A percentile compares a stretch with the other conserved stretches of the same genome.
Evolutionary conservation across 2,113 vertebrate species (phyloP).

Genomic region (Pelusios castaneus): DNA sequence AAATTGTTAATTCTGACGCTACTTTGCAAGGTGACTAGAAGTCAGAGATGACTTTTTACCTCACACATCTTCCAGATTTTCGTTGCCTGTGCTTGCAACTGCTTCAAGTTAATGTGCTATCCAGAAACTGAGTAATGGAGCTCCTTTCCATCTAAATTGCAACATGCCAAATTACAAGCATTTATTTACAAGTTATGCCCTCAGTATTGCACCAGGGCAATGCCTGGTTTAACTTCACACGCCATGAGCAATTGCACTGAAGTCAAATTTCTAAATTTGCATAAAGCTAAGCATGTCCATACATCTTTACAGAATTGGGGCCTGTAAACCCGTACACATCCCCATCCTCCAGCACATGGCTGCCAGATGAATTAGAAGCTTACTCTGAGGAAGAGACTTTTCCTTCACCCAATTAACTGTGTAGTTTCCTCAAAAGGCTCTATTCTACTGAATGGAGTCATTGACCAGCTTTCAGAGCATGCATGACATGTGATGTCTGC

Average conservation of each 20-base stretch:
- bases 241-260: neutral
- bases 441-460: neutral
- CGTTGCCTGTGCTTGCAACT: neutral
- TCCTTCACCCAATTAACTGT: neutral
- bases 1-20: neutral
- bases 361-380: neutral
- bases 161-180: constrained; percentile 1
- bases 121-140: neutral
- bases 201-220: neutral
- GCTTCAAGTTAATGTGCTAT: neutral
- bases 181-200: neutral
- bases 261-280: neutral
- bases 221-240: constrained; percentile 4
- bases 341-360: neutral
- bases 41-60: neutral
- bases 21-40: neutral
- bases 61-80: neutral
- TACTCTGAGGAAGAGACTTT: constrained; percentile 16
- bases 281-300: neutral
- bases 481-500: neutral
- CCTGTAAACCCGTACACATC: neutral
- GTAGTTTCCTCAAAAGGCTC: neutral
- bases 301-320: neutral
- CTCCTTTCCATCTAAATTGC: neutral
- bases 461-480: neutral